A percentile compares a stretch with the other conserved stretches of the same genome.
phyloP scores from a whole-genome alignment of 2,888 invertebrate species.

The Helicoverpa assulta region DNA sequence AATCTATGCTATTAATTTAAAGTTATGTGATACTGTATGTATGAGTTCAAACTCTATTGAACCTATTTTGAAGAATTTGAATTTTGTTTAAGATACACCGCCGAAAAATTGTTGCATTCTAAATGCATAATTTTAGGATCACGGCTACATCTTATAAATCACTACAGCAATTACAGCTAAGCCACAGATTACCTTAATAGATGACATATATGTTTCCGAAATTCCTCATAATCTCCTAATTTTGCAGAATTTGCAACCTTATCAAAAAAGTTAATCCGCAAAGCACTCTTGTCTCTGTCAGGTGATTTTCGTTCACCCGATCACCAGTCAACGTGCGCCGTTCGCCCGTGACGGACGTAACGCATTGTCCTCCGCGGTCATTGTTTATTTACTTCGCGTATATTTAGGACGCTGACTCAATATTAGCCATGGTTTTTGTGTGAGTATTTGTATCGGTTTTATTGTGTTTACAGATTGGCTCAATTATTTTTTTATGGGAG shows the following conservation, averaged over 20 bases:
- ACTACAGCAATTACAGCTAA: neutral
- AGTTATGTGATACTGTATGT: too few relatives aligned
- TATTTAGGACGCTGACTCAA: constrained; percentile 64
- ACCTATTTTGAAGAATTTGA: too few relatives aligned
- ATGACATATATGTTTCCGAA: neutral
- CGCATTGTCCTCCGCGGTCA: constrained; percentile 42
- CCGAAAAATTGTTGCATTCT: too few relatives aligned
- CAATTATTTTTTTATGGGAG: neutral
- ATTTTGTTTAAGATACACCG: too few relatives aligned
- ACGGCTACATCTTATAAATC: too few relatives aligned
- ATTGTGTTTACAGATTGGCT: neutral
- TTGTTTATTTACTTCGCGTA: constrained; percentile 67
- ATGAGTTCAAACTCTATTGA: too few relatives aligned
- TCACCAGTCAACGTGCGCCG: constrained; percentile 70
- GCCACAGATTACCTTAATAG: neutral
- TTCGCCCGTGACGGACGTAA: constrained; percentile 69
- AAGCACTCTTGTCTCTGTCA: neutral
- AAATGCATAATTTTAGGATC: too few relatives aligned
- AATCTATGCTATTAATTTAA: too few relatives aligned
- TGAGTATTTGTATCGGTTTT: constrained; percentile 68
- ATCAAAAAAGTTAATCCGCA: constrained; percentile 5
- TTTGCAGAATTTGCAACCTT: neutral
- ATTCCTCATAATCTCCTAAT: neutral
- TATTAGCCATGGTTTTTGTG: constrained; percentile 79
- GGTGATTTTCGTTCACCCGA: constrained; percentile 18